These are phyloP conservation scores for Aleiodes sp. DNA, from an alignment of 1,140 invertebrate species.

Conservation along the genomic window DNA sequence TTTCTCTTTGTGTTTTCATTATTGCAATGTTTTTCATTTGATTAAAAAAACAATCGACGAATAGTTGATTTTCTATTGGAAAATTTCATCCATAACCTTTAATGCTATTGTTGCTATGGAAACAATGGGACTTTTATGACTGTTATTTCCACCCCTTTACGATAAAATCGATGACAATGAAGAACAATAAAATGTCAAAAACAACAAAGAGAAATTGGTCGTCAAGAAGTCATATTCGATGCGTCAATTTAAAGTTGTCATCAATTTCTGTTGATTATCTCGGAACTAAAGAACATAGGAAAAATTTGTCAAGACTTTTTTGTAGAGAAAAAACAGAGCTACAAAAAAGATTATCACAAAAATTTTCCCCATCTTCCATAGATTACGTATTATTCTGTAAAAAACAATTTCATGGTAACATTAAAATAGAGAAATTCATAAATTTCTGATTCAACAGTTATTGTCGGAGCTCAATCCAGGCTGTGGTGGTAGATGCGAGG, in stretches of 20 bases:
- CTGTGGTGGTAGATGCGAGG: conserved; percentile 46
- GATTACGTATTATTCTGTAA: too few relatives aligned
- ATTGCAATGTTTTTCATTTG: neutral
- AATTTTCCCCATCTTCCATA: too few relatives aligned
- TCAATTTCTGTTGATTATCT: too few relatives aligned
- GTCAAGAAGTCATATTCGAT: neutral
- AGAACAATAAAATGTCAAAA: neutral
- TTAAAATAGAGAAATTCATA: neutral
- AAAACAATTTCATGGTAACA: neutral
- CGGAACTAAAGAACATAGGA: too few relatives aligned
- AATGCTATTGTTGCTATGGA: conserved; percentile 10
- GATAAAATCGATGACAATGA: neutral
- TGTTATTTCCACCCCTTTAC: neutral
- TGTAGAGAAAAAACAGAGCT: too few relatives aligned
- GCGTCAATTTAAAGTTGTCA: neutral
- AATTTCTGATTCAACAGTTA: conserved; percentile 45
- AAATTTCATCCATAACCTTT: neutral
- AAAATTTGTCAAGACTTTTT: too few relatives aligned
- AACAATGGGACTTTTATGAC: conserved; percentile 14
- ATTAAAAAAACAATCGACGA: neutral
- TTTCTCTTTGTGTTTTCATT: neutral
- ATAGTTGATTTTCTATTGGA: neutral
- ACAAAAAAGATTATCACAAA: too few relatives aligned
- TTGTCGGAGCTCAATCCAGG: conserved; percentile 52
- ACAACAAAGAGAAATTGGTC: neutral